Conservation (phyloP, 2,797 vertebrate species). For the Xiphorhynchus erythropygius region DNA sequence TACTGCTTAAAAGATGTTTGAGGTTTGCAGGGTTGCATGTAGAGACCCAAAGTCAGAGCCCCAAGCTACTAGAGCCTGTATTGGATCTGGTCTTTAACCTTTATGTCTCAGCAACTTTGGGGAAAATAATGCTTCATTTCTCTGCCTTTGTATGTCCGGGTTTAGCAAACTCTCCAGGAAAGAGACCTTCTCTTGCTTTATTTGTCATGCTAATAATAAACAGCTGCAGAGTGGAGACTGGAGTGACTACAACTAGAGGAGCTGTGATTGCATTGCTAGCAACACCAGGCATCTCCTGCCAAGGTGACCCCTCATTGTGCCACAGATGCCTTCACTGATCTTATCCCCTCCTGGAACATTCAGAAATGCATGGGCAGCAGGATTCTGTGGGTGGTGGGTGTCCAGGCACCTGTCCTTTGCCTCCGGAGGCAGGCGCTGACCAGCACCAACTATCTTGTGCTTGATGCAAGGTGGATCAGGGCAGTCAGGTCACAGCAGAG, state of each 20-base stretch:
- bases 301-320: background rate
- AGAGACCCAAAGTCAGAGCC: background rate
- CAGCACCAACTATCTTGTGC: background rate
- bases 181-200: background rate
- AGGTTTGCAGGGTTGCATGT: background rate
- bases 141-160: background rate
- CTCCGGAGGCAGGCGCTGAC: rapidly evolving
- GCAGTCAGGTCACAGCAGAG: background rate
- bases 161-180: background rate
- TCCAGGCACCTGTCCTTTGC: rapidly evolving
- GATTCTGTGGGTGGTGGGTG: background rate
- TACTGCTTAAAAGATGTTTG: background rate
- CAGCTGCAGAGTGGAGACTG: rapidly evolving
- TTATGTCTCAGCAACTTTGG: background rate
- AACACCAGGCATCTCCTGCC: background rate
- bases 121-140: background rate
- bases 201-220: background rate
- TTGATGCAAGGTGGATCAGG: background rate
- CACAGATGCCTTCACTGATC: background rate
- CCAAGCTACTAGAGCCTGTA: background rate
- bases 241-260: rapidly evolving
- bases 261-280: rapidly evolving
- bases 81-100: background rate
- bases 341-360: background rate
- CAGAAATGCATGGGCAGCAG: background rate